Conservation (phyloP, 2,113 vertebrate species). For the Mormyrus lacerda region DNA sequence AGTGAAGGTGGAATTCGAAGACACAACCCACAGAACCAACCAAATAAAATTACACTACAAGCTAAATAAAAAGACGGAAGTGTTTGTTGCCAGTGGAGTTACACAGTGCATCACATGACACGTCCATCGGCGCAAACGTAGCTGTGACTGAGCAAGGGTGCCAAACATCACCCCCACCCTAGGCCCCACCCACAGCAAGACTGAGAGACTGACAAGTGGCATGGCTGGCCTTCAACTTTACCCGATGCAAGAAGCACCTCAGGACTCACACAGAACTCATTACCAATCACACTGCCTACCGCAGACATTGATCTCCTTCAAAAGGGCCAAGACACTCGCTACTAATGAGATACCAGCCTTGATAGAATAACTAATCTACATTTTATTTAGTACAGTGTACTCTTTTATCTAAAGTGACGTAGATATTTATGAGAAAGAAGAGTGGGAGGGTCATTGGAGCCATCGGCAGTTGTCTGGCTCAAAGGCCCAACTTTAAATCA, state of each 20-base stretch:
- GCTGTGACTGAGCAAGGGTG: neutral
- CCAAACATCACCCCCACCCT: neutral
- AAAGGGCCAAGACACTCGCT: neutral
- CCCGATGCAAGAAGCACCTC: neutral
- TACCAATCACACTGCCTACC: neutral
- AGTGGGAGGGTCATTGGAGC: neutral
- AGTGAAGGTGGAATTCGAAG: neutral
- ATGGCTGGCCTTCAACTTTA: neutral
- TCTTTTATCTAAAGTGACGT: neutral
- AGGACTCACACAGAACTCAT: neutral
- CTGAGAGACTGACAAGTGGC: neutral
- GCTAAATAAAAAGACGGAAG: neutral
- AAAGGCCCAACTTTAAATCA: neutral
- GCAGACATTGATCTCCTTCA: neutral
- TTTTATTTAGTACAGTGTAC: neutral
- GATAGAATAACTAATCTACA: neutral
- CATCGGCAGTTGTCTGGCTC: neutral
- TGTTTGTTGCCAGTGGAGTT: neutral
- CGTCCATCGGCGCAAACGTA: neutral
- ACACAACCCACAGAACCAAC: neutral
- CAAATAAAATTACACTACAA: neutral
- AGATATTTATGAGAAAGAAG: neutral
- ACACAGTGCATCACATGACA: conserved; percentile 15
- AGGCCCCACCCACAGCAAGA: neutral
- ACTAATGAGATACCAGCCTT: neutral